phyloP scores from a whole-genome alignment of 2,113 vertebrate species.

The Tonatia bakeri region DNA sequence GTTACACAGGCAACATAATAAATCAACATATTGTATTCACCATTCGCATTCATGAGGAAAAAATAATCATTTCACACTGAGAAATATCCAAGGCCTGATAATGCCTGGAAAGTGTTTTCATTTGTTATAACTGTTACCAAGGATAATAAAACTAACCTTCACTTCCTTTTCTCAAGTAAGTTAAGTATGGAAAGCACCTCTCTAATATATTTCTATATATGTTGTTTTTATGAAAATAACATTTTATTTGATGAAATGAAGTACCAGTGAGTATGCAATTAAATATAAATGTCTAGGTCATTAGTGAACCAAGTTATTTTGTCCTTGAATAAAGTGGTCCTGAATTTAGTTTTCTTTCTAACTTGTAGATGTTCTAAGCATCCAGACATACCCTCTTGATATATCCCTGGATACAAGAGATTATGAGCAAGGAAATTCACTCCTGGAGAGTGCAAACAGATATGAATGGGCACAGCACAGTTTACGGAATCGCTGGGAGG shows the following conservation, averaged over 20 bases:
- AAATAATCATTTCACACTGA: background rate
- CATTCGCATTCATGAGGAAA: background rate
- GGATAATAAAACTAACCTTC: background rate
- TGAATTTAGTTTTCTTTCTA: background rate
- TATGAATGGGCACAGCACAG: background rate
- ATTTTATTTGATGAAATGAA: background rate
- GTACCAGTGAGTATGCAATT: background rate
- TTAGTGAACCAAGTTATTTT: background rate
- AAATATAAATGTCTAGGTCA: background rate
- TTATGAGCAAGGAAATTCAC: background rate
- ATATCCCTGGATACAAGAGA: background rate
- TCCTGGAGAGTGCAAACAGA: background rate
- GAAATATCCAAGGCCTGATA: background rate
- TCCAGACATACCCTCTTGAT: background rate
- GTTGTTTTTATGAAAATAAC: background rate
- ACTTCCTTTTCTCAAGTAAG: background rate
- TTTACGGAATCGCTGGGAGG: background rate
- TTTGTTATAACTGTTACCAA: background rate
- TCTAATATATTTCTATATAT: background rate
- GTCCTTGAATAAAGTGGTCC: background rate
- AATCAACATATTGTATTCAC: background rate
- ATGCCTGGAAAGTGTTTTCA: background rate
- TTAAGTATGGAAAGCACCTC: background rate
- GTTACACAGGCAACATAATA: background rate
- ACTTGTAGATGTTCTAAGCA: background rate